Evolutionary conservation across 2,113 vertebrate genomes (phyloP), one percentile per base, ranked within the genome.

Genomic region (Strix uralensis): DNA sequence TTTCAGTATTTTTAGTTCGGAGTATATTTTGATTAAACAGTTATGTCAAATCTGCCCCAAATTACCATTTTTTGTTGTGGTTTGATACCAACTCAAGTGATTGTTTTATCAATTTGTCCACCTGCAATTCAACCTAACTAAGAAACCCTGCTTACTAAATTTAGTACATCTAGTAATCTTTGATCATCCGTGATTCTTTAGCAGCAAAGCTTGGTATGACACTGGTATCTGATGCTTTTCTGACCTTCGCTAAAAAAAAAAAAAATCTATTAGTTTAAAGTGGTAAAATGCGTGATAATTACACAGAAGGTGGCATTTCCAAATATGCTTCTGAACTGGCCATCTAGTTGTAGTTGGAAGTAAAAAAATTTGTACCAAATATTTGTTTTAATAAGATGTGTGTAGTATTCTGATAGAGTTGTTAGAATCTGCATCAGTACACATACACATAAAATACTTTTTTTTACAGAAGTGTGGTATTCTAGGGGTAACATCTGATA

Each of bases 131-230:
- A 96, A 92, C 91, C 90, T 91, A 72, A 78, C 79, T 96, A 92
- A 87, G 70, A 96, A 96, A 95, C 93, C 81, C 58, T 13, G 26
- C 83, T 88, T 94, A 92, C 87, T 95, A 95, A 75, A 95, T 91
- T 94, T 94, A 94, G 89, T 72, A 85, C 63, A 52, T 73, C 85
- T 86, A 92, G 89, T 94, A 96, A 97, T 92, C 88, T 95, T 96
- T 75, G 52, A 61, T 65, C 46, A 10, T 61, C 62, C 71, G 88
- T n/a, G 36, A 83, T 71, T 95, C 69, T 54, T 89, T 65, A 88
- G 71, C 84, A 92, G 38, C 71, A 93, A 46, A 82, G 83, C 84
- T 91, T 46, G 58, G 20, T 82, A 16, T 63, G 61, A 23, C 52
- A 47, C 47, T 86, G 38, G 5, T 57, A 9, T 49, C 61, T 92